Evolutionary conservation across 2,888 invertebrate species (phyloP).

Genomic region (Adelphocoris suturalis): DNA sequence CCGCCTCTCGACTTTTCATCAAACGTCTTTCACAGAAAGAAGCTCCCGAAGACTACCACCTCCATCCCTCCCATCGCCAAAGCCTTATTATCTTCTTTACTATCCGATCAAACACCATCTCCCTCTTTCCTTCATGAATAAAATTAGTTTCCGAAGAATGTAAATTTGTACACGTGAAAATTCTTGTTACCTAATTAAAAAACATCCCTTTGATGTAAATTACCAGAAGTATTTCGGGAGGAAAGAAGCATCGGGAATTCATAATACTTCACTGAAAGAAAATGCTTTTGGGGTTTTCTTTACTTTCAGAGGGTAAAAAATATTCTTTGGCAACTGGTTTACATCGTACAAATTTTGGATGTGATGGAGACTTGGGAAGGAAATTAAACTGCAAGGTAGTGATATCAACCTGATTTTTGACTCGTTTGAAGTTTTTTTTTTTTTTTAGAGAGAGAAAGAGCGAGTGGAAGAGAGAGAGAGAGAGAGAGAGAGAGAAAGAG

Average conservation of each 20-base stretch:
- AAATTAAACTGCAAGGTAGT: too few relatives aligned
- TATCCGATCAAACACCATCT: constrained; percentile 17
- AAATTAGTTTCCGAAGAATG: constrained; percentile 21
- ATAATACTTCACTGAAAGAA: neutral
- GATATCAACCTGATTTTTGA: neutral
- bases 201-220: constrained; percentile 11
- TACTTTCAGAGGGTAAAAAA: neutral
- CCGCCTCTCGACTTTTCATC: neutral
- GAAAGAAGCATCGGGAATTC: neutral
- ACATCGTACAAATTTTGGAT: too few relatives aligned
- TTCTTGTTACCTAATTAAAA: neutral
- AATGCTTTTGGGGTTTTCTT: neutral
- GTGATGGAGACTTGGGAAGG: too few relatives aligned
- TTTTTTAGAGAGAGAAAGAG: too few relatives aligned
- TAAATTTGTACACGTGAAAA: constrained; percentile 12
- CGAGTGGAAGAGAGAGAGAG: too few relatives aligned
- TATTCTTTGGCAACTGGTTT: neutral
- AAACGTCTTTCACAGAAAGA: constrained; percentile 3
- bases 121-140: constrained; percentile 6
- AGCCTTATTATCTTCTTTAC: constrained; percentile 14
- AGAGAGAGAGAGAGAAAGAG: too few relatives aligned
- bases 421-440: neutral
- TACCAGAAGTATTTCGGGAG: neutral
- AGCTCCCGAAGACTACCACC: neutral
- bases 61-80: neutral